A percentile compares a stretch with the other conserved stretches of the same genome.
phyloP scores from a whole-genome alignment of 1,140 invertebrate genomes.

The Metopolophium dirhodum region DNA sequence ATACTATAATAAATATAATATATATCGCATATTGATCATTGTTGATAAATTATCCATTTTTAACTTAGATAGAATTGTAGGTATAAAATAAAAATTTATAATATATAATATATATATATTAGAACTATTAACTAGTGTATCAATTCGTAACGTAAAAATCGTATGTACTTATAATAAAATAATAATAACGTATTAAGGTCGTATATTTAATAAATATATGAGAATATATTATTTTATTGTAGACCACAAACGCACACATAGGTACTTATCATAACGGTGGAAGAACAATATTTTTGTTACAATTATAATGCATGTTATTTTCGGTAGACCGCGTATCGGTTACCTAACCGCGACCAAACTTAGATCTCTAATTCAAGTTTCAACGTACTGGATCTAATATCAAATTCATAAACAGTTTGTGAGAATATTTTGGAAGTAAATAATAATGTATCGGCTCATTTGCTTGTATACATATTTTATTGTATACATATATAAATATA shows the following conservation, averaged over 20 bases:
- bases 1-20: too few species aligned
- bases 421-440: background rate
- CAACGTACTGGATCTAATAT: background rate
- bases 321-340: background rate
- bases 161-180: background rate
- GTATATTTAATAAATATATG: background rate
- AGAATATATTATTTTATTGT: background rate
- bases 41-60: too few species aligned
- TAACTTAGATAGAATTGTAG: too few species aligned
- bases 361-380: background rate
- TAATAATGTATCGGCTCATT: background rate
- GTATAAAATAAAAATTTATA: too few species aligned
- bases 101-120: background rate
- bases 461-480: background rate
- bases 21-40: too few species aligned
- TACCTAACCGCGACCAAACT: background rate
- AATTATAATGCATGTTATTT: slow-evolving; percentile 5
- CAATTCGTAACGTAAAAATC: background rate
- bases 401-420: background rate
- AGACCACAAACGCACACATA: background rate
- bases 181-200: background rate
- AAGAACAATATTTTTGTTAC: background rate
- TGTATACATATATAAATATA: background rate
- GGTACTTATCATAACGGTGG: background rate
- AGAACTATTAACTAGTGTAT: background rate